Evolutionary conservation across 2,113 vertebrate genomes (phyloP), one percentile per base, ranked within the genome.

Genomic region (Strix aluco): DNA sequence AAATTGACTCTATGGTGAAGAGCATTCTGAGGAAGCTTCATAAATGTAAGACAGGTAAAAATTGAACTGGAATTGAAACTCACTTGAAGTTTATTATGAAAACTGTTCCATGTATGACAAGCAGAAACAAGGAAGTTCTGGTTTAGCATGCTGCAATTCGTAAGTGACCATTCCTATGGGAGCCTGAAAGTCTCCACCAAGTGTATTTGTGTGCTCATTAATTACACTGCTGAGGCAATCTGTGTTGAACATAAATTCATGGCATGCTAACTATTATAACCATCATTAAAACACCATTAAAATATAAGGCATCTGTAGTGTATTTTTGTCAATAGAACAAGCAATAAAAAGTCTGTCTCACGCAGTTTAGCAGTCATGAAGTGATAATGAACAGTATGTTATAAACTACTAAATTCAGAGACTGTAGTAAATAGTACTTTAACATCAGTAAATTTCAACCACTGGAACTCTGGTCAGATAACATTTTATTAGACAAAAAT

Each of bases 251-350:
- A 81, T 63, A 95, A 94, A 94, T 88, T 91, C 42, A 74, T 80
- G 36, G 12, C 79, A 91, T 88, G 78, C 38, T 69, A 80, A 52
- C 27, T 81, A 63, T 78, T 92, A 82, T 49, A 81, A 81, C 61
- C 57, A 79, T 79, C 65, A 86, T 91, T 88, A 91, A 92, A 83
- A n/a, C 14, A 38, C 19, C 36, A 81, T 81, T 92, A 94, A 92
- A 96, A 92, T 91, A 79, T 49, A 67, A 81, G 20, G 46, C 29
- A 71, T 54, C 71, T 59, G 21, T 74, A 86, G 59, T 49, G n/a
- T 22, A 46, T 67, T 93, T 96, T 80, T 88, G 27, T 94, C 81
- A 82, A 91, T 36, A 86, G 57, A 93, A 52, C 16, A 94, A 79
- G 14, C 40, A 88, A 77, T 88, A 86, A 96, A 96, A 95, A 34